These are phyloP conservation scores for Strigops habroptila DNA, from an alignment of 2,113 vertebrate species.

Conservation along the genomic window DNA sequence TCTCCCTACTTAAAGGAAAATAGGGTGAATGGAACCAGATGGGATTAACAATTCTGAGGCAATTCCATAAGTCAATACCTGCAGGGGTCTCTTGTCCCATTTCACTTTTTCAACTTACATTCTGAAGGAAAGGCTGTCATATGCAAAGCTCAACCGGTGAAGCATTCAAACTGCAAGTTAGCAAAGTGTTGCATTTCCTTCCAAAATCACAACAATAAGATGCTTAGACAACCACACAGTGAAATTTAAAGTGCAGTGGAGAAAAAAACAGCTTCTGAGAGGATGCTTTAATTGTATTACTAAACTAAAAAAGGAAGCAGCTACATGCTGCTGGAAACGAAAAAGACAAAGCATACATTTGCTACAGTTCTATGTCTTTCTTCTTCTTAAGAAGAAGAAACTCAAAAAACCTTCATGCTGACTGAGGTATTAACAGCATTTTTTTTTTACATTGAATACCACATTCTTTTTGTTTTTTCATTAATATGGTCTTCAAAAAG, in stretches of 20 bases:
- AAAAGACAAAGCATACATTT: neutral
- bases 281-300: neutral
- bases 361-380: neutral
- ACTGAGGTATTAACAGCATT: neutral
- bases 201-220: neutral
- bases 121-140: neutral
- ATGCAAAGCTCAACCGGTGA: neutral
- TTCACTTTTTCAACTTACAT: neutral
- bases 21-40: neutral
- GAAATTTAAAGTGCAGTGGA: neutral
- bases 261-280: neutral
- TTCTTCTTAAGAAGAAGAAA: neutral
- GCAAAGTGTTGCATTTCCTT: neutral
- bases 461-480: constrained; percentile 33
- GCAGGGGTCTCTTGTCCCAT: neutral
- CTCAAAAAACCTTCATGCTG: neutral
- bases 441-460: neutral
- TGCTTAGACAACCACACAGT: neutral
- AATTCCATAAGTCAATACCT: neutral
- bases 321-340: neutral
- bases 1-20: neutral
- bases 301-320: neutral
- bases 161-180: neutral
- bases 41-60: neutral
- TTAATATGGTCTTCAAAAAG: constrained; percentile 11